phyloP scores from a whole-genome alignment of 2,888 invertebrate species.

The Salticus scenicus region DNA sequence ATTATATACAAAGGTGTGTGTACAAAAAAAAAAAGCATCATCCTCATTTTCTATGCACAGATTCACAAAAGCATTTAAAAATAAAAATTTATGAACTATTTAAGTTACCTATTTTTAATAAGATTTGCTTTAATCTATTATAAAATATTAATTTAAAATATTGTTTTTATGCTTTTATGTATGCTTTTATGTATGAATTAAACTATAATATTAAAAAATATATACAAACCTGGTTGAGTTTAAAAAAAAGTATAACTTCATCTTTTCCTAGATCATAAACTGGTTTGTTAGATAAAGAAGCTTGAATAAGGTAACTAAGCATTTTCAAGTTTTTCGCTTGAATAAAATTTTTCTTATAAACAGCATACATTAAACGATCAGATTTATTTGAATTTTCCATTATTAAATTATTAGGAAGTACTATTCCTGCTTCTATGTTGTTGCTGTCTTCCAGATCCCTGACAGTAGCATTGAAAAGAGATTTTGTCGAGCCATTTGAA shows the following conservation, averaged over 20 bases:
- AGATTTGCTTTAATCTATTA: no score
- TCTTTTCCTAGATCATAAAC: not conserved
- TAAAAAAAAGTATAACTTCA: not conserved
- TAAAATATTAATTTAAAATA: no score
- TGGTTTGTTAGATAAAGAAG: not conserved
- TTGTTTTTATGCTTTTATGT: no score
- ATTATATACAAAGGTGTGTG: no score
- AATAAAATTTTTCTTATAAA: not conserved
- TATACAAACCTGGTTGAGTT: not conserved
- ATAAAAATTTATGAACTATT: no score
- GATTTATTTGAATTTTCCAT: not conserved
- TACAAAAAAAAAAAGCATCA: no score
- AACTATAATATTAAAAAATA: no score
- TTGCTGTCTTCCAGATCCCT: not conserved
- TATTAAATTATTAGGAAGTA: not conserved
- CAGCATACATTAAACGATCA: not conserved
- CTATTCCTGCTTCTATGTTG: not conserved
- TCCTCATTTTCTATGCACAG: no score
- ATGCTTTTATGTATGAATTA: no score
- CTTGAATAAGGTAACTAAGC: not conserved
- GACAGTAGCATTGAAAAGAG: not conserved
- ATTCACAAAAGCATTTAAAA: no score
- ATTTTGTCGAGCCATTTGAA: not conserved
- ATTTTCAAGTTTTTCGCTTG: not conserved
- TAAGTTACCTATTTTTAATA: no score